Percentiles rank a stretch among this genome's conserved stretches.
phyloP scores from a whole-genome alignment of 1,140 invertebrate species.

The Helicoverpa zea region DNA sequence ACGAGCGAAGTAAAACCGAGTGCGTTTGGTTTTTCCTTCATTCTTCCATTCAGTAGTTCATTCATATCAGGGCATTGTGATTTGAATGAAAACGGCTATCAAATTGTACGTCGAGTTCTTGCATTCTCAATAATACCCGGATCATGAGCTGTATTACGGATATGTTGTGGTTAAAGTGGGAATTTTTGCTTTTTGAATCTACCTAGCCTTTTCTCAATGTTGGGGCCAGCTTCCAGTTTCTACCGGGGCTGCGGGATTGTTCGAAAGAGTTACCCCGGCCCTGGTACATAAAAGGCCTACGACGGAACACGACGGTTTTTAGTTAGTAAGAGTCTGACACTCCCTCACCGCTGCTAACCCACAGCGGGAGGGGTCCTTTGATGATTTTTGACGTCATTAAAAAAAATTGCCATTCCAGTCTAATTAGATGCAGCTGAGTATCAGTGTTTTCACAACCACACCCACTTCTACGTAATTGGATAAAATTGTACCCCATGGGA shows the following conservation, averaged over 20 bases:
- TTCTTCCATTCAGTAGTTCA: slow-evolving; percentile 1
- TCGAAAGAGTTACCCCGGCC: too few relatives aligned
- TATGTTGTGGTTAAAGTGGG: slow-evolving; percentile 56
- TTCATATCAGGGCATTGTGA: slow-evolving; percentile 27
- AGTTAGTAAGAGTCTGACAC: too few relatives aligned
- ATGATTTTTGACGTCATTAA: too few relatives aligned
- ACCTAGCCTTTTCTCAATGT: too few relatives aligned
- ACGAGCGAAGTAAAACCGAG: not conserved
- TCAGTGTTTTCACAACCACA: not conserved
- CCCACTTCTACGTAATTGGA: slow-evolving; percentile 6
- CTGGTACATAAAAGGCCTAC: too few relatives aligned
- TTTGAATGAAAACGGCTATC: slow-evolving; percentile 30
- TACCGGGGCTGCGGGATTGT: too few relatives aligned
- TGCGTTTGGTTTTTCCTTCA: slow-evolving; percentile 9
- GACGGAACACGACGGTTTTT: too few relatives aligned
- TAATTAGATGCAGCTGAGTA: too few relatives aligned
- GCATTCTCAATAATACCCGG: slow-evolving; percentile 74
- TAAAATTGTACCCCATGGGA: not conserved
- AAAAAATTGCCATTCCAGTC: too few relatives aligned
- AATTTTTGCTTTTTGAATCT: slow-evolving; percentile 3
- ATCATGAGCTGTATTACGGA: slow-evolving; percentile 70
- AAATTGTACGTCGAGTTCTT: slow-evolving; percentile 31
- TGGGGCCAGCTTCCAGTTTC: too few relatives aligned
- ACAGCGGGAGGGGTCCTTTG: too few relatives aligned
- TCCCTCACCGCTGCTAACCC: too few relatives aligned